Conservation (phyloP, 1,140 invertebrate species). For the Drosophila leontia region DNA sequence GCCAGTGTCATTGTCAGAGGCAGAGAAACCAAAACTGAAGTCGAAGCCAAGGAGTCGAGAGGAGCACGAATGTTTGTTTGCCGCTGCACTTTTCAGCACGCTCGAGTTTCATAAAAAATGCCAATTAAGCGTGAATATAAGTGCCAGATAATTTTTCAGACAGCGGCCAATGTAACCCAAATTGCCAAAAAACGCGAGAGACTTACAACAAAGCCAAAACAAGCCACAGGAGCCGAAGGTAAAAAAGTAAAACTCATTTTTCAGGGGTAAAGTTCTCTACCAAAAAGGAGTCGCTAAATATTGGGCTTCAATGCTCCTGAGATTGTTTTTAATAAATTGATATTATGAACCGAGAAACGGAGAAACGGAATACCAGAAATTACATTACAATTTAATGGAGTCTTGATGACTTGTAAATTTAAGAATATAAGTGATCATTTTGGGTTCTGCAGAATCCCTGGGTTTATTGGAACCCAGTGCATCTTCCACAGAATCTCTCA, state of each 20-base stretch:
- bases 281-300: neutral
- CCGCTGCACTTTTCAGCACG: constrained; percentile 74
- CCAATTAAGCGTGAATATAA: constrained; percentile 85
- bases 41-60: constrained; percentile 48
- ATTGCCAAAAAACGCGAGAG: constrained; percentile 73
- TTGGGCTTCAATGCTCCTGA: no score
- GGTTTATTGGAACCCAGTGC: constrained; percentile 2
- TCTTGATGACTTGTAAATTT: constrained; percentile 1
- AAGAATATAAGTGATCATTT: neutral
- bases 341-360: neutral
- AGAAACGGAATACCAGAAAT: neutral
- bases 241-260: constrained; percentile 58
- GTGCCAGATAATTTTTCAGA: constrained; percentile 84
- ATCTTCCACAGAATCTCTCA: constrained; percentile 39
- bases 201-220: constrained; percentile 54
- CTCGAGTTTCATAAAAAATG: constrained; percentile 83
- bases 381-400: neutral
- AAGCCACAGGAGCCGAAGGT: constrained; percentile 42
- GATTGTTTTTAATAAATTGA: neutral
- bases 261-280: constrained; percentile 46
- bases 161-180: constrained; percentile 81
- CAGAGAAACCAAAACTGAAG: constrained; percentile 4
- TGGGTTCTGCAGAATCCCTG: neutral
- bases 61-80: constrained; percentile 69
- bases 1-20: constrained; percentile 80